Evolutionary conservation across 2,797 vertebrate genomes (phyloP).

Genomic region (Setipinna tenuifilis): DNA sequence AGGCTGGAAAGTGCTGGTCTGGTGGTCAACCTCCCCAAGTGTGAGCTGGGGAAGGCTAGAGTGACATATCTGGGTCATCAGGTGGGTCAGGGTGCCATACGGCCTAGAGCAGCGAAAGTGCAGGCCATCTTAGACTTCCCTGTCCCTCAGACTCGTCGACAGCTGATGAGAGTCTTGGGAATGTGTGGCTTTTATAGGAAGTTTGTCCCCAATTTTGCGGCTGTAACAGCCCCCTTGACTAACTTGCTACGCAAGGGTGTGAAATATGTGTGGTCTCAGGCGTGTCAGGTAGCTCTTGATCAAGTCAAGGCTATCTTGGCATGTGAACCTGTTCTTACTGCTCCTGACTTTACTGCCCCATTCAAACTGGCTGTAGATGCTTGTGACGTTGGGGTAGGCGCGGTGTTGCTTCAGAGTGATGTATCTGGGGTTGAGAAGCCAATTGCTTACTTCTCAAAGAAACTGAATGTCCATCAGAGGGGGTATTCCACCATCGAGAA

Average conservation of each 20-base stretch:
- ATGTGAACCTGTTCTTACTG: constrained; percentile 21
- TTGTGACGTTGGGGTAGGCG: not conserved
- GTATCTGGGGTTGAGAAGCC: not conserved
- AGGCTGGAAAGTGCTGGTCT: no score
- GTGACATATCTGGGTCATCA: no score
- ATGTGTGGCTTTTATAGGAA: constrained; percentile 20
- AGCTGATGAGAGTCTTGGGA: no score
- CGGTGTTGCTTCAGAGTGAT: not conserved
- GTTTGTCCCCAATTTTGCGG: constrained; percentile 22
- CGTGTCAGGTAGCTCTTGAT: constrained; percentile 2
- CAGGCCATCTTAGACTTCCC: no score
- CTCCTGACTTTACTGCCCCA: not conserved
- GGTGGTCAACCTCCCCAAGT: no score
- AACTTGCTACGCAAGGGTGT: constrained; percentile 3
- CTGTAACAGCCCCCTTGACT: constrained; percentile 15
- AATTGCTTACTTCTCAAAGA: no score
- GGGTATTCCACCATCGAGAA: no score
- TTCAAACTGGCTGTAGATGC: constrained; percentile 2
- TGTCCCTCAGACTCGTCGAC: no score
- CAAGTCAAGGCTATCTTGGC: constrained; percentile 20
- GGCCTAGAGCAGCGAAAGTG: no score
- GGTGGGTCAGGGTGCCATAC: no score
- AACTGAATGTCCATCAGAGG: no score
- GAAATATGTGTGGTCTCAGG: not conserved
- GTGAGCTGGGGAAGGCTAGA: no score